These are phyloP conservation scores for Camponotus floridanus DNA, from an alignment of 1,140 invertebrate genomes.

Conservation along the genomic window DNA sequence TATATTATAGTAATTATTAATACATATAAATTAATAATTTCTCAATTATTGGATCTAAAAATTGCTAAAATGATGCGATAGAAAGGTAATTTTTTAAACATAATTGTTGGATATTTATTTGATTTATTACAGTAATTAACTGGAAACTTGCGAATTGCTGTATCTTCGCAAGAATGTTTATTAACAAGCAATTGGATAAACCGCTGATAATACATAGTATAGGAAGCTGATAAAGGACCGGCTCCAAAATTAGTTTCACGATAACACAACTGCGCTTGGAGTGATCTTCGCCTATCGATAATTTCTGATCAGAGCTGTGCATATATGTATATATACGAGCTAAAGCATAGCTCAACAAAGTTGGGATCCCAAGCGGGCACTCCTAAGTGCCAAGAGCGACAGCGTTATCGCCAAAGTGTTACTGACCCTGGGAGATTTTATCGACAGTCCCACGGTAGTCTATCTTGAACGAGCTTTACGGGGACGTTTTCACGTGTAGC, in stretches of 20 bases:
- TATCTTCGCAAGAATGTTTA: background rate
- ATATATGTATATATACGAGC: background rate
- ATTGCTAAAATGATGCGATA: background rate
- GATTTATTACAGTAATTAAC: background rate
- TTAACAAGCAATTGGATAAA: background rate
- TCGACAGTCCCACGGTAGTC: constrained; percentile 29
- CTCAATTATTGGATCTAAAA: background rate
- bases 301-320: constrained; percentile 38
- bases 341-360: constrained; percentile 6
- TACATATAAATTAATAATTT: background rate
- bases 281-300: constrained; percentile 61
- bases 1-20: background rate
- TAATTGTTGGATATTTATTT: background rate
- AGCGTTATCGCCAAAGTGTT: constrained; percentile 21
- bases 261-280: constrained; percentile 42
- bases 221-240: constrained; percentile 41
- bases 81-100: background rate
- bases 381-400: constrained; percentile 1
- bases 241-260: constrained; percentile 42
- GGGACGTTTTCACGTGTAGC: background rate
- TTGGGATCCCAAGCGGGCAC: constrained; percentile 18
- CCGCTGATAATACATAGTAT: background rate
- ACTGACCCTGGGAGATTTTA: constrained; percentile 47
- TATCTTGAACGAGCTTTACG: constrained; percentile 37
- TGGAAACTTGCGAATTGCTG: background rate